Base-by-base conservation (phyloP, 30 jellyfish, hydroid and myxozoan genomes). In the Turritopsis rubra region DNA sequence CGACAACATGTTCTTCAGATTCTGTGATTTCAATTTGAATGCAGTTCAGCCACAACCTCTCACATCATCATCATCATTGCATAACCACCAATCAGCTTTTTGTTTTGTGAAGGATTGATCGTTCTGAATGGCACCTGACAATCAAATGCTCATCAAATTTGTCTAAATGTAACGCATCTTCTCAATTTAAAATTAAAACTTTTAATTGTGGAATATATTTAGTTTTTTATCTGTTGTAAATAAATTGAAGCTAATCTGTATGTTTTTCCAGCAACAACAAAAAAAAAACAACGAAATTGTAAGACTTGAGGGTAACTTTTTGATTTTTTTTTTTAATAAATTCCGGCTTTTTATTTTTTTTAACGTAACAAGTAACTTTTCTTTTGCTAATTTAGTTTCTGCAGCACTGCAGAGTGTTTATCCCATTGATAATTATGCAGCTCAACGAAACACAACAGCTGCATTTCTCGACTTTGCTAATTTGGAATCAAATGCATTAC, bases 331-430 rank as follows among this genome's bases (percentile, higher is more conserved):
- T n/a, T n/a, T n/a, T n/a, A n/a, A n/a, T n/a, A n/a, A n/a, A n/a
- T n/a, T n/a, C n/a, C n/a, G n/a, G n/a, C n/a, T 41, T 5, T 41
- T 41, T 41, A 3, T 41, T 41, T 3, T 5, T 41, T 41, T 41
- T 41, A 41, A 41, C 60, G 60, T 41, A 41, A 41, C 60, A 41
- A 41, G 5, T 41, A 41, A 41, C 60, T 41, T 41, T 41, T 41
- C 60, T 41, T 41, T 41, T 68, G 28, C 30, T 68, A 68, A 72
- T 83, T 83, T 94, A 88, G 96, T 92, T 28, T 87, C 98, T 60
- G 96, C 98, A 21, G 93, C 91, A 76, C 87, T 92, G 72, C 95
- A 88, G 72, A 96, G 96, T 75, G 95, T 92, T 86, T 92, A 88
- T 83, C 95, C 98, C 79, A 75, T 92, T 74, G 98, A 92, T 71